phyloP scores from a whole-genome alignment of 2,888 invertebrate genomes.

The Drepanosiphum platanoidis region DNA sequence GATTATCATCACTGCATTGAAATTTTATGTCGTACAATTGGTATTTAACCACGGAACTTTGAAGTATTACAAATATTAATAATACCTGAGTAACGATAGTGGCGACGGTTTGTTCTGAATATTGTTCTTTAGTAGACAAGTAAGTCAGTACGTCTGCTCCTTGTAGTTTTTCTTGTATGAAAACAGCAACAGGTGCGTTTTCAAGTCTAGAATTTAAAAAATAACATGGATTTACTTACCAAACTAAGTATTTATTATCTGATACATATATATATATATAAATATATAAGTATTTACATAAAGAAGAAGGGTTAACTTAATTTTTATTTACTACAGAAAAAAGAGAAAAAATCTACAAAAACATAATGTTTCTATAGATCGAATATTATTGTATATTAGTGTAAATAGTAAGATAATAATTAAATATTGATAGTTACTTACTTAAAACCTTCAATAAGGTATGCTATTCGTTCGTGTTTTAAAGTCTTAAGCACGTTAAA shows the following conservation, averaged over 20 bases:
- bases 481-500: constrained; percentile 84
- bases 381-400: too few species aligned
- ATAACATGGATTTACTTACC: too few species aligned
- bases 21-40: too few species aligned
- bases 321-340: not conserved
- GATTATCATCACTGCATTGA: too few species aligned
- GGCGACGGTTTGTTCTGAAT: constrained; percentile 91
- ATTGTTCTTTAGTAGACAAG: constrained; percentile 87
- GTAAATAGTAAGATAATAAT: not conserved
- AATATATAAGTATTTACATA: not conserved
- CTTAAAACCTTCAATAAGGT: constrained; percentile 70
- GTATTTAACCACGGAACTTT: too few species aligned
- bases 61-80: too few species aligned
- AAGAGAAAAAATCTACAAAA: too few species aligned
- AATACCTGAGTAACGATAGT: constrained; percentile 81
- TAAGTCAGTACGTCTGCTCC: constrained; percentile 93
- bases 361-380: too few species aligned
- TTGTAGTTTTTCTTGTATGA: constrained; percentile 84
- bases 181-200: constrained; percentile 75
- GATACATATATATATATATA: not conserved
- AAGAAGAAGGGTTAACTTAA: not conserved
- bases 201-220: constrained; percentile 74
- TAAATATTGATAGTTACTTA: constrained; percentile 56
- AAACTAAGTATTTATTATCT: too few species aligned
- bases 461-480: constrained; percentile 88